A percentile compares a stretch with the other conserved stretches of the same genome.
Evolutionary conservation across 1,140 invertebrate genomes (phyloP).

Genomic region (Trichogramma pretiosum): DNA sequence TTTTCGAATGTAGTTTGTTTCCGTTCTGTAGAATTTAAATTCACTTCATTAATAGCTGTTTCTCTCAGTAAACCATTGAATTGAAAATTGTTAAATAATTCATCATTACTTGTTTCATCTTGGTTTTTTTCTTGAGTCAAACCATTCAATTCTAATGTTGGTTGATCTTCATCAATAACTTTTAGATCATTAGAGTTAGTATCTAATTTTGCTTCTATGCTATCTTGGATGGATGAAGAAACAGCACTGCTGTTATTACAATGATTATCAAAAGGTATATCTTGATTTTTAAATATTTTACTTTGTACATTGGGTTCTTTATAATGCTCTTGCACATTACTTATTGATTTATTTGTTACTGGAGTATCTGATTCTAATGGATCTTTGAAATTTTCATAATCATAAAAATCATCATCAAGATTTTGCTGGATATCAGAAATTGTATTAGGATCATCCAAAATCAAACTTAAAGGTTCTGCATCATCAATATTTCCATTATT

Average conservation of each 20-base stretch:
- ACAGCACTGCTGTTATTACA: conserved; percentile 1
- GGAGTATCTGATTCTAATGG: conserved; percentile 20
- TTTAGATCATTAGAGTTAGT: conserved; percentile 1
- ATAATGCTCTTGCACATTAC: conserved; percentile 5
- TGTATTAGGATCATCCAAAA: conserved; percentile 31
- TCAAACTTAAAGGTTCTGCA: conserved; percentile 31
- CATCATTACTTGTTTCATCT: neutral
- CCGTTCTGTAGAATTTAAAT: conserved; percentile 4
- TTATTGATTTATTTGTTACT: conserved; percentile 12
- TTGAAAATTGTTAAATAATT: conserved; percentile 10
- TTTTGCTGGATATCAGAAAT: conserved; percentile 24
- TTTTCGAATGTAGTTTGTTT: conserved; percentile 3
- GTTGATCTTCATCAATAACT: neutral
- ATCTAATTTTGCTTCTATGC: neutral
- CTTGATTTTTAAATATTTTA: conserved; percentile 9
- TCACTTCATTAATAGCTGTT: conserved; percentile 12
- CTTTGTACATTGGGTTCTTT: conserved; percentile 13
- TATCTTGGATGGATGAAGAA: neutral
- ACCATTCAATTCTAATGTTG: neutral
- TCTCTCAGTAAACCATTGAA: conserved; percentile 9
- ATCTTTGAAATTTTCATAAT: conserved; percentile 37
- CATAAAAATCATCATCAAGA: conserved; percentile 41
- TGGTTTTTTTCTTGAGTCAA: conserved; percentile 3
- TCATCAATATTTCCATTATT: conserved; percentile 30
- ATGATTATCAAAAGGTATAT: conserved; percentile 4